Conservation (phyloP, 2,113 vertebrate genomes). For the Istiophorus platypterus region DNA sequence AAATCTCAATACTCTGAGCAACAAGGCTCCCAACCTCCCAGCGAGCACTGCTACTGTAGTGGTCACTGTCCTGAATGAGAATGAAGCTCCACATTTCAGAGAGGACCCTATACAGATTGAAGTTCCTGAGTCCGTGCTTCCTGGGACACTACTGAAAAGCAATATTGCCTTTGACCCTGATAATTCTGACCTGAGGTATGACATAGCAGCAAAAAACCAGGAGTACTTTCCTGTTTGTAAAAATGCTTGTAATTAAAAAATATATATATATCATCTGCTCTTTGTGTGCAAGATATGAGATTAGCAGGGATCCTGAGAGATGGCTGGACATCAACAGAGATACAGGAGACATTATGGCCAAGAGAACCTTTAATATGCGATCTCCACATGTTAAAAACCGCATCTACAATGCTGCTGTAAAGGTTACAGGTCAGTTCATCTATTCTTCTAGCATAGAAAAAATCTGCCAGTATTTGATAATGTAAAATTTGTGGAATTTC, state of each 20-base stretch:
- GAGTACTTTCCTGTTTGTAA: not conserved
- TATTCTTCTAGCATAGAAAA: not conserved
- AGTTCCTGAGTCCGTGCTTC: constrained; percentile 86
- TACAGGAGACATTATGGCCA: constrained; percentile 85
- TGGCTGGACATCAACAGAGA: constrained; percentile 89
- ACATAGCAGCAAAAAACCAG: not conserved
- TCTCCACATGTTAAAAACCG: constrained; percentile 87
- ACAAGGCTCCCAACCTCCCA: constrained; percentile 71
- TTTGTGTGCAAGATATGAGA: constrained; percentile 84
- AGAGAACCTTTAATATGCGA: constrained; percentile 84
- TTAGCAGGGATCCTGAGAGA: constrained; percentile 88
- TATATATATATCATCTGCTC: not conserved
- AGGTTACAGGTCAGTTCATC: constrained; percentile 88
- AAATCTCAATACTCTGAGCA: constrained; percentile 86
- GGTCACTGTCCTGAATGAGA: constrained; percentile 88
- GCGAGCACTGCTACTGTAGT: constrained; percentile 84
- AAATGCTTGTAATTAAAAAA: not conserved
- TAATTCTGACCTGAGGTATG: constrained; percentile 85
- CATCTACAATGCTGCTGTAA: constrained; percentile 88
- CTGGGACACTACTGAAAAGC: constrained; percentile 86
- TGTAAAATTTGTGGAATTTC: not conserved
- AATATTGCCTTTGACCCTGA: constrained; percentile 91
- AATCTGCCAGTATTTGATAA: not conserved
- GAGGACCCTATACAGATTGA: constrained; percentile 87
- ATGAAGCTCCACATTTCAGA: constrained; percentile 90